Percentiles rank a stretch among this genome's conserved stretches.
These are phyloP conservation scores for Progne subis DNA, from an alignment of 2,113 vertebrate genomes.

Conservation along the genomic window DNA sequence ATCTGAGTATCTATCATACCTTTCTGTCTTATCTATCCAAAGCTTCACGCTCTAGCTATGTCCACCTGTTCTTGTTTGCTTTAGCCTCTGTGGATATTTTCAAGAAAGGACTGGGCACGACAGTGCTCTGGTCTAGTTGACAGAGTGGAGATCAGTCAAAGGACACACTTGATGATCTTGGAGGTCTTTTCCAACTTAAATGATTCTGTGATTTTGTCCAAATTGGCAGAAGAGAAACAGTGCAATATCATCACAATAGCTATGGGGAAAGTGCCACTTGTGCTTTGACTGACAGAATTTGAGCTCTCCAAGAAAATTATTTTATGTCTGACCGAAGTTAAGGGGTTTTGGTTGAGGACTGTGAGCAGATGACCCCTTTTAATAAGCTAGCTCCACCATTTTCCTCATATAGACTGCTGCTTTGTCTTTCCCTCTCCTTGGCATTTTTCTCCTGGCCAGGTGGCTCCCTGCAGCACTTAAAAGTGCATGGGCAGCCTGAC, in stretches of 20 bases:
- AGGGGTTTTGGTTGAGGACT: background rate
- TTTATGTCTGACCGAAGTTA: background rate
- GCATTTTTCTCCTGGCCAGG: background rate
- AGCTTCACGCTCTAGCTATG: background rate
- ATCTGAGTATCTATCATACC: background rate
- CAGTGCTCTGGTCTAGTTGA: background rate
- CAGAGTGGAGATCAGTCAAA: background rate
- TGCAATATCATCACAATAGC: background rate
- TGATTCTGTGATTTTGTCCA: background rate
- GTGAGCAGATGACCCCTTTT: background rate
- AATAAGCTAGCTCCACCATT: background rate
- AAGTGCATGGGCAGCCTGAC: background rate
- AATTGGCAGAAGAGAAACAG: background rate
- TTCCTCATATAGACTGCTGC: background rate
- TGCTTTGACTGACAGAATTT: background rate
- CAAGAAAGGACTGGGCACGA: background rate
- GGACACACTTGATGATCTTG: background rate
- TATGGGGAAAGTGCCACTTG: accelerated
- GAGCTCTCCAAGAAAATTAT: background rate
- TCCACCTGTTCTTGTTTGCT: background rate
- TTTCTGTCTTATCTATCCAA: background rate
- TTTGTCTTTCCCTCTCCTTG: background rate
- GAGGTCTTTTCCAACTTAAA: background rate
- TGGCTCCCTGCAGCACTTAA: background rate
- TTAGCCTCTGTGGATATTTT: background rate